Evolutionary conservation across 2,113 vertebrate genomes (phyloP).

Genomic region (Lycaon pictus): DNA sequence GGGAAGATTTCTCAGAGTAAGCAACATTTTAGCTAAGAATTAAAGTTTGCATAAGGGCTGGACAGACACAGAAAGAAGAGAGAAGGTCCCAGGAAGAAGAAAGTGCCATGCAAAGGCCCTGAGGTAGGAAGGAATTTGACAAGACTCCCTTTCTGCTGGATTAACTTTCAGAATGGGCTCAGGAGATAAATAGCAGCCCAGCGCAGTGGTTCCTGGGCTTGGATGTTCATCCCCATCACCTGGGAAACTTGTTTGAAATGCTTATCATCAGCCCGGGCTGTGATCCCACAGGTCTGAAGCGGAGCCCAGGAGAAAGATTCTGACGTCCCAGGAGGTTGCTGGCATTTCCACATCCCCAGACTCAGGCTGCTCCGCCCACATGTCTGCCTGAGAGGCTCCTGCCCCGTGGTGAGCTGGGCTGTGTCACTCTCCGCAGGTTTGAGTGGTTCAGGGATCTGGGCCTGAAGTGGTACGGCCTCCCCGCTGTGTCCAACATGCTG

Average conservation of each 20-base stretch:
- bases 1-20: not conserved
- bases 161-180: not conserved
- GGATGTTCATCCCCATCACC: not conserved
- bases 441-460: constrained; percentile 97
- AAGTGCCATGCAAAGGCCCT: not conserved
- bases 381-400: not conserved
- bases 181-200: not conserved
- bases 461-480: constrained; percentile 97
- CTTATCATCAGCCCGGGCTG: not conserved
- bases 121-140: not conserved
- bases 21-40: not conserved
- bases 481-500: constrained; percentile 97
- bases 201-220: not conserved
- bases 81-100: not conserved
- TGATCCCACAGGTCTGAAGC: not conserved
- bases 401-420: not conserved
- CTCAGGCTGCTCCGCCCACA: rapidly evolving
- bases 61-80: not conserved
- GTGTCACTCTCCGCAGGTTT: constrained; percentile 86
- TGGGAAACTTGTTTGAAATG: not conserved
- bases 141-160: not conserved
- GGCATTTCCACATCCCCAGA: not conserved
- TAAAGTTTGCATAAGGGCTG: not conserved
- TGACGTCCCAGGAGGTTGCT: rapidly evolving
- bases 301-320: not conserved